These are phyloP conservation scores for Albula goreensis DNA, from an alignment of 2,113 vertebrate genomes.

Conservation along the genomic window DNA sequence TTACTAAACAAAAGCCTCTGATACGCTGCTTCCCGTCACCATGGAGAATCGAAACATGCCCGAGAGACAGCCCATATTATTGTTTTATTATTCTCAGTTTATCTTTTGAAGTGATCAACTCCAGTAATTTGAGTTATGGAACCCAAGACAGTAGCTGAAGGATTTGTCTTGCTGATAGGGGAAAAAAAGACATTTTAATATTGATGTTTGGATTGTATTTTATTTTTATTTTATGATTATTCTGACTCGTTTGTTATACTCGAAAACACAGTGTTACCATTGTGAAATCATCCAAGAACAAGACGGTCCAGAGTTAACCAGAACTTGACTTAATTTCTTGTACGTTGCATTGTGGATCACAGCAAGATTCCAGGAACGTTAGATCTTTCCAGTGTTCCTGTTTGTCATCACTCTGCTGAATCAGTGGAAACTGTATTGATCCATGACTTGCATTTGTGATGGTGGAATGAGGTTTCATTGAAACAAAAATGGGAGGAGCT, in stretches of 20 bases:
- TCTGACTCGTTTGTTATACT: background rate
- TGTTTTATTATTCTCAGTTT: constrained; percentile 8
- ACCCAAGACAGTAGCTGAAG: background rate
- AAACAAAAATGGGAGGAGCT: too few relatives aligned
- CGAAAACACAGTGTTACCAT: background rate
- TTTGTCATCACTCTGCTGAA: too few relatives aligned
- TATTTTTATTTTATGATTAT: background rate
- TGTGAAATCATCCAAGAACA: background rate
- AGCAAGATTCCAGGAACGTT: background rate
- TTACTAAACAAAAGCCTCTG: constrained; percentile 39
- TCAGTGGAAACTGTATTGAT: too few relatives aligned
- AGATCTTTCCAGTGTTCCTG: too few relatives aligned
- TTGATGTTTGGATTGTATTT: background rate
- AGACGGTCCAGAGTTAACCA: background rate
- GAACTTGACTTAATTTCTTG: background rate
- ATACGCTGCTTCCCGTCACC: constrained; percentile 40
- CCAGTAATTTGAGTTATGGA: constrained; percentile 7
- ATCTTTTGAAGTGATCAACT: constrained; percentile 38
- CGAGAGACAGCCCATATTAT: constrained; percentile 6
- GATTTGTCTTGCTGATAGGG: background rate
- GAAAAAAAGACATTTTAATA: background rate
- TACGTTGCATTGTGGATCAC: background rate
- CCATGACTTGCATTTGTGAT: too few relatives aligned
- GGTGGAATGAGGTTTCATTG: too few relatives aligned
- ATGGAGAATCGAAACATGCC: constrained; percentile 40